phyloP scores from a whole-genome alignment of 2,888 invertebrate species.

The Microchrysa polita region DNA sequence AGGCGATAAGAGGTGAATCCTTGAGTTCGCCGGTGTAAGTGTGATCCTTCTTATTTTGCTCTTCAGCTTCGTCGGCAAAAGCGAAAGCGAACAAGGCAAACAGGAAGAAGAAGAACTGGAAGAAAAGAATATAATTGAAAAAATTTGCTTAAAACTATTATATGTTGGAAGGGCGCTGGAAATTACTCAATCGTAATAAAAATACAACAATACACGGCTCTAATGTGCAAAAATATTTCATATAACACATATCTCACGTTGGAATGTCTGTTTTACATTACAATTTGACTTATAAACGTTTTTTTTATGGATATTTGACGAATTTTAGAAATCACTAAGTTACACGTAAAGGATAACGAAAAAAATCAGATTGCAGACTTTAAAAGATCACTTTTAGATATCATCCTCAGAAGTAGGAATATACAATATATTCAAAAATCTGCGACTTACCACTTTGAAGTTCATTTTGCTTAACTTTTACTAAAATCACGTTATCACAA shows the following conservation, averaged over 20 bases:
- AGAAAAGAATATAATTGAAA: too few species aligned
- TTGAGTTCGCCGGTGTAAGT: constrained; percentile 38
- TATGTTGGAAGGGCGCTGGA: too few species aligned
- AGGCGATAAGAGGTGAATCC: constrained; percentile 25
- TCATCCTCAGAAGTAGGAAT: neutral
- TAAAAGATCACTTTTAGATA: neutral
- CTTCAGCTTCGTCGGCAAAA: constrained; percentile 10
- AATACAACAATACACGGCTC: too few species aligned
- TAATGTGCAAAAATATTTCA: too few species aligned
- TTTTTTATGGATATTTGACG: too few species aligned
- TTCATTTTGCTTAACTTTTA: neutral
- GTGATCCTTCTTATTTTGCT: constrained; percentile 7
- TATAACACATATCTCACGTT: too few species aligned
- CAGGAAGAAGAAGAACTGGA: constrained; percentile 15
- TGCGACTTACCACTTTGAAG: constrained; percentile 38
- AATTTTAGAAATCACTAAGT: too few species aligned
- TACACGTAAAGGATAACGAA: too few species aligned
- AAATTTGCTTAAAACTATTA: too few species aligned
- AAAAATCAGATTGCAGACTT: neutral
- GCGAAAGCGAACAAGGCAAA: constrained; percentile 27
- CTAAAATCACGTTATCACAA: constrained; percentile 17
- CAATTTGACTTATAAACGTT: too few species aligned
- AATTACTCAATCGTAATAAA: too few species aligned
- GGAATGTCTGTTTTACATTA: too few species aligned
- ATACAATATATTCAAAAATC: neutral